Conservation (phyloP, 2,888 invertebrate genomes). For the Teleiodes luculella region DNA sequence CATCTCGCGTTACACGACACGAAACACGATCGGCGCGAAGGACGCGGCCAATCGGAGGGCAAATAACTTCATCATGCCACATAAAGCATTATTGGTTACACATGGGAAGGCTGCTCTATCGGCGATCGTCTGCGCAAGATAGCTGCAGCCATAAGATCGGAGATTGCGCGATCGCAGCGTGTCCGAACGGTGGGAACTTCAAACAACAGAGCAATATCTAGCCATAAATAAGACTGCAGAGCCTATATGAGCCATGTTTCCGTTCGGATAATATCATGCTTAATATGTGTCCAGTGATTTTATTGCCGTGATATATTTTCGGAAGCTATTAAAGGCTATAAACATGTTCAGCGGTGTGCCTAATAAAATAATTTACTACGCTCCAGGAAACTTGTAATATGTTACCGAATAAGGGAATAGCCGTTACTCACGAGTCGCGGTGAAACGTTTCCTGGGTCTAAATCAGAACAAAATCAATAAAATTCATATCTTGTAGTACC, state of each 20-base stretch:
- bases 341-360: slow-evolving; percentile 30
- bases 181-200: slow-evolving; percentile 50
- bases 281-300: slow-evolving; percentile 37
- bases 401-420: slow-evolving; percentile 24
- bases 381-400: slow-evolving; percentile 23
- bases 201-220: slow-evolving; percentile 45
- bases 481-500: slow-evolving; percentile 21
- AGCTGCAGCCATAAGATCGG: slow-evolving; percentile 38
- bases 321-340: slow-evolving; percentile 45
- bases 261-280: slow-evolving; percentile 45
- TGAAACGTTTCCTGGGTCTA: slow-evolving; percentile 30
- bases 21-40: slow-evolving; percentile 26
- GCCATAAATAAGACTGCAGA: slow-evolving; percentile 50
- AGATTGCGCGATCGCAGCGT: slow-evolving; percentile 38
- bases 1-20: slow-evolving; percentile 3
- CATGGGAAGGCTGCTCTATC: slow-evolving; percentile 42
- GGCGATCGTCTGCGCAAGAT: slow-evolving; percentile 40
- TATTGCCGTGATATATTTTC: slow-evolving; percentile 36
- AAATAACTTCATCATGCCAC: slow-evolving; percentile 52
- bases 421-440: slow-evolving; percentile 20
- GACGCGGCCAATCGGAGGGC: slow-evolving; percentile 35
- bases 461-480: slow-evolving; percentile 33
- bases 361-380: slow-evolving; percentile 19
- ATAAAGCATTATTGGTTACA: slow-evolving; percentile 51
- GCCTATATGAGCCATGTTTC: slow-evolving; percentile 38